Evolutionary conservation across 2,113 vertebrate genomes (phyloP), one percentile per base, ranked within the genome.

Genomic region (Lycocorax pyrrhopterus): DNA sequence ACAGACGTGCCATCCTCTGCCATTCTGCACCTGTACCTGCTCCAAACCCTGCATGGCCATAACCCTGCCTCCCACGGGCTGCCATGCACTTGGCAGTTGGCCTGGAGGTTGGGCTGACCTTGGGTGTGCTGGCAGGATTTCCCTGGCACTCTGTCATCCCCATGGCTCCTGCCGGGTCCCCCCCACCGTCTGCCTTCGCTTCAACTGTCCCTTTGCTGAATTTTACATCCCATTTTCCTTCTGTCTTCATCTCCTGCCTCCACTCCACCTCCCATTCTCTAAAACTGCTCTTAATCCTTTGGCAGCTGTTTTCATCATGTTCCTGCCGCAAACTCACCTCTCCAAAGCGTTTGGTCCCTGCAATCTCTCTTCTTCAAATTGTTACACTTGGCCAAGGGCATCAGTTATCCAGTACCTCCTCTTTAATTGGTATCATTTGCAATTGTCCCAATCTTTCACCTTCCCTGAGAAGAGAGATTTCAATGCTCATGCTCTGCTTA

Each of bases 31-130:
- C 92, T 90, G 90, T 27, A 75, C 76, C 95, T 92, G 86, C 93
- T 84, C 85, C 91, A 81, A 92, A 49, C 44, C 68, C 94, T 97
- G 89, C 86, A 9, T 30, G 86, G 84, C 93, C 93, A 27, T 29
- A 96, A 41, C 95, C 92, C 91, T 94, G 84, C 95, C 95, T 94
- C 76, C 8, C 1, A 80, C 47, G 7, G 47, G 56, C 91, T 93
- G 93, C 94, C 96, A 81, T 94, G 83, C 86, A 26, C 96, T 95
- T 97, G 96, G 96, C 96, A 96, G 95, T 96, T 78, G 95, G 96
- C 93, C 96, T 95, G 96, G 72, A 97, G 94, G 96, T 94, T 97
- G 95, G 96, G 94, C 94, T 96, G 95, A 97, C 96, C 96, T 96
- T 97, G 96, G 96, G 94, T 94, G 86, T 95, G 94, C 94, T 97